Evolutionary conservation across 2,797 vertebrate species (phyloP).

Genomic region (Sebastes kiyomatsui): DNA sequence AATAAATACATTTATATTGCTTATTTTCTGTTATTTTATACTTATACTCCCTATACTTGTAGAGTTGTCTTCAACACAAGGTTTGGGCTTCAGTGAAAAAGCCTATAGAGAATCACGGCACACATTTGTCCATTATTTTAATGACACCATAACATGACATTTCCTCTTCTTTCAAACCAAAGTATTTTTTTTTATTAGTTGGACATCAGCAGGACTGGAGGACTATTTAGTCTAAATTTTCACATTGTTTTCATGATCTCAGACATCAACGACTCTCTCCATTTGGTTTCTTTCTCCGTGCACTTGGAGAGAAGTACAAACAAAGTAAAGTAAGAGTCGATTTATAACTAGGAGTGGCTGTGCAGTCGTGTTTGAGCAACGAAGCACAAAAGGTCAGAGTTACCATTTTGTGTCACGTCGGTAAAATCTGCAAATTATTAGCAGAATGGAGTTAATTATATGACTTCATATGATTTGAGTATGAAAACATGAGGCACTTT

Average conservation of each 20-base stretch:
- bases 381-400: background rate
- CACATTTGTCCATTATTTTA: background rate
- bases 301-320: background rate
- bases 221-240: background rate
- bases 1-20: background rate
- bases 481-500: background rate
- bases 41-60: background rate
- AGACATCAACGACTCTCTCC: background rate
- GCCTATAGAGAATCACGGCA: background rate
- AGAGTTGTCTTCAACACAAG: background rate
- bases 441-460: background rate
- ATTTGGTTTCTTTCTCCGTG: background rate
- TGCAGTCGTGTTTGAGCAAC: background rate
- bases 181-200: background rate
- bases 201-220: background rate
- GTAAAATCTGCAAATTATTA: background rate
- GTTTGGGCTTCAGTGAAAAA: background rate
- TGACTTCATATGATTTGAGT: background rate
- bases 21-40: background rate
- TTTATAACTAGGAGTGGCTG: background rate
- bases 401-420: background rate
- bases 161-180: background rate
- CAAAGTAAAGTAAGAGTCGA: background rate
- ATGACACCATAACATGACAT: background rate
- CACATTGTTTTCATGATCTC: background rate